These are phyloP conservation scores for Mandrillus leucophaeus DNA, from an alignment of 2,113 vertebrate species.

Conservation along the genomic window DNA sequence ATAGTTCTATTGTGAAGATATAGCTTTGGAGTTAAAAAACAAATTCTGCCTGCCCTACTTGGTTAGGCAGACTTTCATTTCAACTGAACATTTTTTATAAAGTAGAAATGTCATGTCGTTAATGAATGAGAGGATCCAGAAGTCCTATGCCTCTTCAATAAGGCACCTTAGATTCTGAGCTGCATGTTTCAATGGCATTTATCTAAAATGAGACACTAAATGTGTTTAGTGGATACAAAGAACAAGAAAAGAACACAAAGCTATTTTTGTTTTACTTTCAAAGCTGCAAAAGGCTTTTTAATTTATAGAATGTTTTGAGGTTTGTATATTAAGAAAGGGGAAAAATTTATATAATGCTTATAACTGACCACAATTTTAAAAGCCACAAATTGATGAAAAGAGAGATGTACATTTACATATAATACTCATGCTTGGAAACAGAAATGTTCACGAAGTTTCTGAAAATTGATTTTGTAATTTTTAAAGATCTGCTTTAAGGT, in stretches of 20 bases:
- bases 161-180: background rate
- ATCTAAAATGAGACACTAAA: background rate
- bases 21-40: background rate
- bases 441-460: background rate
- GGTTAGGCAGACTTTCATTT: background rate
- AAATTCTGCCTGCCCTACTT: background rate
- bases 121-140: background rate
- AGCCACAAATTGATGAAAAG: background rate
- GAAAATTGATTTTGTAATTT: background rate
- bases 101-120: background rate
- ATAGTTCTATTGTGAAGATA: background rate
- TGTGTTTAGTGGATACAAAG: background rate
- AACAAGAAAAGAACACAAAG: background rate
- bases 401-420: background rate
- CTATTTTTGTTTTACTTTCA: background rate
- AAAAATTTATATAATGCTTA: background rate
- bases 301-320: background rate
- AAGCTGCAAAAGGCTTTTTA: background rate
- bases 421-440: background rate
- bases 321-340: background rate
- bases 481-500: background rate
- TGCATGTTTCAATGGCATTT: background rate
- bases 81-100: background rate
- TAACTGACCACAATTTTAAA: background rate
- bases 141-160: background rate